phyloP scores from a whole-genome alignment of 2,797 vertebrate species.

The Antrozous pallidus region DNA sequence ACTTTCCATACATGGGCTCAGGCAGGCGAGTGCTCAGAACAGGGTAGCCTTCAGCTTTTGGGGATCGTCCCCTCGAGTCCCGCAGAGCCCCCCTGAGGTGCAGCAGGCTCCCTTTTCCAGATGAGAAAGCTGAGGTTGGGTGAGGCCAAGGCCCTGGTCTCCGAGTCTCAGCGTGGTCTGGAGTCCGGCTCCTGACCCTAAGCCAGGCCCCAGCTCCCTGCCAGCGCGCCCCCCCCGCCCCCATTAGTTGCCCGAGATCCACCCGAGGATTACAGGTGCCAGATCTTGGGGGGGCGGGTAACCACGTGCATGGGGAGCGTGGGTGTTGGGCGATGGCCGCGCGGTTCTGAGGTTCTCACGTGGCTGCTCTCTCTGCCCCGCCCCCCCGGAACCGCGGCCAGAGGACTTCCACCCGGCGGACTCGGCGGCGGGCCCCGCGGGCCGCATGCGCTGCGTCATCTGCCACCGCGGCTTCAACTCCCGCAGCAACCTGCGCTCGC shows the following conservation, averaged over 20 bases:
- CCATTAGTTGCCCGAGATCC: too few species aligned
- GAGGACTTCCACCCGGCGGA: constrained; percentile 91
- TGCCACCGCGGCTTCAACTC: constrained; percentile 99
- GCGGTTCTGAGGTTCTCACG: constrained; percentile 31
- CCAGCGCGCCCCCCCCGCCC: not conserved
- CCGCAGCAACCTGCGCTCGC: constrained; percentile 98
- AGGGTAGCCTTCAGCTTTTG: not conserved
- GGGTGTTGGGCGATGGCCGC: fast-evolving
- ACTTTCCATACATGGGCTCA: not conserved
- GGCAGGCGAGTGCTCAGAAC: not conserved
- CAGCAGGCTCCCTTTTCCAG: not conserved
- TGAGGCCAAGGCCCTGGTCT: not conserved
- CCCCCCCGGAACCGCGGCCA: constrained; percentile 66
- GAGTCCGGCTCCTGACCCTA: not conserved
- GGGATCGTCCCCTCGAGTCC: not conserved
- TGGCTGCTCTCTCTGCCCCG: not conserved
- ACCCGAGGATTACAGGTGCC: fast-evolving
- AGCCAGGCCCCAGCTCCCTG: not conserved
- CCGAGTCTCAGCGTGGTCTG: not conserved
- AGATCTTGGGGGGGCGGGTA: not conserved
- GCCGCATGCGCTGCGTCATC: constrained; percentile 97
- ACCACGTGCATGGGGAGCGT: not conserved
- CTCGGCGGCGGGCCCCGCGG: constrained; percentile 82
- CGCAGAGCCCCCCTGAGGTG: not conserved
- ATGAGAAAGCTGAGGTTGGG: not conserved